These are phyloP conservation scores for Gymnopithys bicolor DNA, from an alignment of 2,797 vertebrate genomes.

Conservation along the genomic window DNA sequence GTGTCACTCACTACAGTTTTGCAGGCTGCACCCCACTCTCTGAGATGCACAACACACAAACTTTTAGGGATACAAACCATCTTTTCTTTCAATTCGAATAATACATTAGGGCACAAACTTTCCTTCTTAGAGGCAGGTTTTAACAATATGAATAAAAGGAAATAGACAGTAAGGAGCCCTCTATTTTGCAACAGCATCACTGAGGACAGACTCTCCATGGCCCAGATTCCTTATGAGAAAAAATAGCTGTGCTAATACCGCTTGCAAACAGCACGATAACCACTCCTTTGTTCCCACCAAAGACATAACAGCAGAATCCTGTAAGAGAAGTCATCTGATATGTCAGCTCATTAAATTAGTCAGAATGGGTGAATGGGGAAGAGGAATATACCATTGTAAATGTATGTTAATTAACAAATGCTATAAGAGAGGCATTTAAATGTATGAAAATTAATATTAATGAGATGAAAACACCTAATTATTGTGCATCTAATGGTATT, in stretches of 20 bases:
- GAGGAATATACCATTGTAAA: slow-evolving; percentile 63
- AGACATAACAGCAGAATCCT: slow-evolving; percentile 49
- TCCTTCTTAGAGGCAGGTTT: neutral
- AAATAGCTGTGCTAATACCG: neutral
- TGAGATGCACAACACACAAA: neutral
- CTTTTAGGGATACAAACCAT: neutral
- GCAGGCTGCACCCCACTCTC: neutral
- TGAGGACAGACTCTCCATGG: neutral
- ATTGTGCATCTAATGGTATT: slow-evolving; percentile 66
- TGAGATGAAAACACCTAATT: slow-evolving; percentile 67
- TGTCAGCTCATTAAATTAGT: slow-evolving; percentile 66
- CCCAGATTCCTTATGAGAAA: slow-evolving; percentile 6
- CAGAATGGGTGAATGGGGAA: slow-evolving; percentile 50
- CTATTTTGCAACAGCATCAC: neutral
- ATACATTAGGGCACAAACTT: neutral
- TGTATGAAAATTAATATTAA: slow-evolving; percentile 69
- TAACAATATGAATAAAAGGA: neutral
- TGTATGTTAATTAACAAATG: slow-evolving; percentile 64
- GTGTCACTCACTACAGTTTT: neutral
- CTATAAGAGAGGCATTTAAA: slow-evolving; percentile 62
- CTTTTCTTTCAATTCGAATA: neutral
- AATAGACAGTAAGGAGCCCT: neutral
- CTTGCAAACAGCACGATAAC: slow-evolving; percentile 16
- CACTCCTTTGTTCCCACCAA: slow-evolving; percentile 55
- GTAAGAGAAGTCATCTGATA: slow-evolving; percentile 59